Conservation (phyloP, 2,797 vertebrate species). For the Acomys russatus region DNA sequence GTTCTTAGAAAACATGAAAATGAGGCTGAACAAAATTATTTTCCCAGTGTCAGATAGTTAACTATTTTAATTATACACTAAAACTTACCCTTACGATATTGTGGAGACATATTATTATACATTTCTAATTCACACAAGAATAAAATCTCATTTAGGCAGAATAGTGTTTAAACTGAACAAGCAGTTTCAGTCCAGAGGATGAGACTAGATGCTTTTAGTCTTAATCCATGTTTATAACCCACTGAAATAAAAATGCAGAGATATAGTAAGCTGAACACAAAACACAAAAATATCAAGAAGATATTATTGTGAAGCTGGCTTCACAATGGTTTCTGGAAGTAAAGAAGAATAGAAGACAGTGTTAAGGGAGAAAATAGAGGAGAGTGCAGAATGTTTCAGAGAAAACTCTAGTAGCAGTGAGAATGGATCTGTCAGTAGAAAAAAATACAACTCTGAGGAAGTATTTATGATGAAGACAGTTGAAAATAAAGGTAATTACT, state of each 20-base stretch:
- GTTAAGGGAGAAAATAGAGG: neutral
- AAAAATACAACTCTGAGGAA: neutral
- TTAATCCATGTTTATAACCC: neutral
- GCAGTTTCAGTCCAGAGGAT: neutral
- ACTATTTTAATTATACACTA: slow-evolving; percentile 59
- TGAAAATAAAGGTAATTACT: neutral
- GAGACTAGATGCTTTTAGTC: neutral
- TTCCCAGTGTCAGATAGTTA: neutral
- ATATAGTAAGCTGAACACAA: neutral
- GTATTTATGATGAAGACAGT: neutral
- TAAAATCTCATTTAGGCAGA: slow-evolving; percentile 35
- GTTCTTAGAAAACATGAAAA: slow-evolving; percentile 38
- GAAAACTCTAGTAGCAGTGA: neutral
- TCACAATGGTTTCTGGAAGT: slow-evolving; percentile 4
- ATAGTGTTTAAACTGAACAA: slow-evolving; percentile 8
- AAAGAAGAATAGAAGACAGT: neutral
- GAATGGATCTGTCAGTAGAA: neutral
- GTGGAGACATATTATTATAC: neutral
- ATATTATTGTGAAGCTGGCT: neutral
- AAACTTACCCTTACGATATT: neutral
- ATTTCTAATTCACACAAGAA: neutral
- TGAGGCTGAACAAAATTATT: neutral
- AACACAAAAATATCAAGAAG: neutral
- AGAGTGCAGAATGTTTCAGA: neutral
- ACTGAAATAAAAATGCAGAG: neutral